Evolutionary conservation across 2,888 invertebrate genomes (phyloP).

Genomic region (Rhagophthalmus giganteus): DNA sequence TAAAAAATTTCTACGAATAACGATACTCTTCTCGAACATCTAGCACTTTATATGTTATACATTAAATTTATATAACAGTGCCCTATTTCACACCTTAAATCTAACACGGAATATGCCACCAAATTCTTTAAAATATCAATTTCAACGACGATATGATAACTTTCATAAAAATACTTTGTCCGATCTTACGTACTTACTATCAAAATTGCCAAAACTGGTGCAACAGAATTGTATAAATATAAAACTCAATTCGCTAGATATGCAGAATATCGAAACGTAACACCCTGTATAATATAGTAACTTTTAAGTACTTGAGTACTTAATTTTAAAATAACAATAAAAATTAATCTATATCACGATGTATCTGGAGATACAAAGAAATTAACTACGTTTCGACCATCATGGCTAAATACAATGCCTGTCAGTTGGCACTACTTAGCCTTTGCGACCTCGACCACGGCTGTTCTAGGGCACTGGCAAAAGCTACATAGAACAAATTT

Average conservation of each 20-base stretch:
- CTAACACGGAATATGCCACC: too few species aligned
- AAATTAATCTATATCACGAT: background rate
- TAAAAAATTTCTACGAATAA: too few species aligned
- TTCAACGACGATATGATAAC: slow-evolving; percentile 1
- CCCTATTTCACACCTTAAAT: too few species aligned
- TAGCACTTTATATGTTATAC: too few species aligned
- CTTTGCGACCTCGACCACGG: slow-evolving; percentile 60
- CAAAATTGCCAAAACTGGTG: too few species aligned
- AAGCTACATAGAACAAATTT: slow-evolving; percentile 76
- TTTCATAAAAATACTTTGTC: background rate
- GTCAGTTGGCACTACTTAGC: slow-evolving; percentile 50
- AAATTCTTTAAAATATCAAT: too few species aligned
- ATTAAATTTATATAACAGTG: too few species aligned
- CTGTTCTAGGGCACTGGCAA: slow-evolving; percentile 78
- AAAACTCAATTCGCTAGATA: background rate
- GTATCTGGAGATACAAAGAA: slow-evolving; percentile 6
- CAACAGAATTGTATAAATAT: too few species aligned
- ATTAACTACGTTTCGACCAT: slow-evolving; percentile 36
- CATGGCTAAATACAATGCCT: slow-evolving; percentile 44
- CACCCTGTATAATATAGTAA: background rate
- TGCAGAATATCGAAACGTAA: background rate
- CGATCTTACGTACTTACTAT: too few species aligned
- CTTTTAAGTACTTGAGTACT: too few species aligned
- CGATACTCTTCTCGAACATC: too few species aligned
- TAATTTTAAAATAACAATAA: background rate